Base-by-base conservation (phyloP, 53 echinoderm and acorn worm species). In the Apostichopus leukothele region DNA sequence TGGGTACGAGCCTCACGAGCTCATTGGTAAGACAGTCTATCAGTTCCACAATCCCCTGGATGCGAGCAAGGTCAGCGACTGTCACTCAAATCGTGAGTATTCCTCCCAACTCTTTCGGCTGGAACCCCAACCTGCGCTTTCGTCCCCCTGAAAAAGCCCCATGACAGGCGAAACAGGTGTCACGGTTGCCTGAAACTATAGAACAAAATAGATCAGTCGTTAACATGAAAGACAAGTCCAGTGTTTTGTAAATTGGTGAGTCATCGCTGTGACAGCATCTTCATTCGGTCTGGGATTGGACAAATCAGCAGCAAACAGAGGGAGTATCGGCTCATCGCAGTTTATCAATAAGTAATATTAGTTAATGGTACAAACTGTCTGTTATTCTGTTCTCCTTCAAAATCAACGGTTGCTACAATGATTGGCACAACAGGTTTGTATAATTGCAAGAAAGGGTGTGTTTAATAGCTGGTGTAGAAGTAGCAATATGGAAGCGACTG, bases 11-110 rank as follows among this genome's bases (percentile, higher is more conserved):
- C 98, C 98, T 9, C 98, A 98, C 89, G 98, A 98, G 89, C 89
- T 98, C 71, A 92, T 98, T 14, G 98, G 98, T 12, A 98, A 98
- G 86, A 98, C 98, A 10, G 98, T 93, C 74, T 98, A 98, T 90
- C 98, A 98, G 83, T 98, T 98, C 88, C 98, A 98, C 88, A 98
- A 98, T 75, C 98, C 98, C 4, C 83, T 98, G 51, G 98, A 98
- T 91, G 98, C 95, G 11, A 80, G 88, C 10, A 98, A 95, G 93
- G 95, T 98, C 89, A 98, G 98, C 54, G 95, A 95, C 87, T 98
- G 98, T 76, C 98, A 98, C 92, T 90, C 92, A 81, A 98, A 96
- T 60, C 88, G 98, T 98, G 90, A 98, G 98, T 95, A n/a, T 19
- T 6, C 0, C 18, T 6, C n/a, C 71, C 14, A 71, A 57, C 16